Evolutionary conservation across 1,140 invertebrate genomes (phyloP).

Genomic region (Homarus americanus): DNA sequence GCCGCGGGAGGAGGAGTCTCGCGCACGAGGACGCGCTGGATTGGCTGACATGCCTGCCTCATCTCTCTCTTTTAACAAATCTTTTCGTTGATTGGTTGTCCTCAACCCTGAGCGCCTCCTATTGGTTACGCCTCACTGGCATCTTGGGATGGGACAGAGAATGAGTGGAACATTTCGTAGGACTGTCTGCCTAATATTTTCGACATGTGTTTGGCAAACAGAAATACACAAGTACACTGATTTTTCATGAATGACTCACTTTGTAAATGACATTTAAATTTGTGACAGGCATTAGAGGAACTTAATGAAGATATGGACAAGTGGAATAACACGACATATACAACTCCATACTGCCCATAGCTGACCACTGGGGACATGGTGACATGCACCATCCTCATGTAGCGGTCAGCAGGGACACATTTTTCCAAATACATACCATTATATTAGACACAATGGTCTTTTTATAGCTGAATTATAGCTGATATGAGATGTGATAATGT

Average conservation of each 20-base stretch:
- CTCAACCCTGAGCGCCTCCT: conserved; percentile 34
- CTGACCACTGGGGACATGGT: conserved; percentile 53
- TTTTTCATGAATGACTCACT: conserved; percentile 75
- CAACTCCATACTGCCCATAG: conserved; percentile 46
- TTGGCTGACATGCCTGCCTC: conserved; percentile 53
- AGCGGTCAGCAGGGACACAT: conserved; percentile 8
- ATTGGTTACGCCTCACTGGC: conserved; percentile 73
- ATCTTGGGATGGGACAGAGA: conserved; percentile 75
- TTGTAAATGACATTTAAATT: conserved; percentile 59
- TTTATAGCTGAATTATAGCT: conserved; percentile 1
- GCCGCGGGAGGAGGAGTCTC: conserved; percentile 44
- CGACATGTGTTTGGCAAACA: conserved; percentile 75
- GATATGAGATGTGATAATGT: background rate
- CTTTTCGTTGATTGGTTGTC: conserved; percentile 66
- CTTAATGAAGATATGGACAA: conserved; percentile 34
- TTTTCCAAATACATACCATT: background rate
- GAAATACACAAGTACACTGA: conserved; percentile 75
- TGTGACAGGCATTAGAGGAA: conserved; percentile 45
- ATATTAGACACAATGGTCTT: background rate
- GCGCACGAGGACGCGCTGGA: background rate
- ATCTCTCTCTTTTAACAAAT: conserved; percentile 71
- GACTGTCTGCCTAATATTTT: conserved; percentile 75
- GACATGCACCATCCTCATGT: conserved; percentile 22
- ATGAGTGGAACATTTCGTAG: conserved; percentile 75
- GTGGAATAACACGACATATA: conserved; percentile 19